phyloP scores from a whole-genome alignment of 1,140 invertebrate genomes.

The Drosophila ananassae region DNA sequence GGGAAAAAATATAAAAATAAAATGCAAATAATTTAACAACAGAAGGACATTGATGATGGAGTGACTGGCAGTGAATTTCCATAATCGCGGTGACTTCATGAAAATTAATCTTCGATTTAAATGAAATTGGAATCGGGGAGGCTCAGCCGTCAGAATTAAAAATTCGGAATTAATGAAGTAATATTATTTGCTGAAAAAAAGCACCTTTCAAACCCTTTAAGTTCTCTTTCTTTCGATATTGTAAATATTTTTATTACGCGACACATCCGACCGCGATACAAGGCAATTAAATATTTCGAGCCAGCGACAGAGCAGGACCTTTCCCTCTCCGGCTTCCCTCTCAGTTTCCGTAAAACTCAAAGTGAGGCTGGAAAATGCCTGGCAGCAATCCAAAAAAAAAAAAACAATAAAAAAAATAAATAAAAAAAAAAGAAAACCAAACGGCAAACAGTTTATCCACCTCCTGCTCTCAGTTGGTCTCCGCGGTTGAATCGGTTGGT shows the following conservation, averaged over 20 bases:
- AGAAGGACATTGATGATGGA: conserved; percentile 21
- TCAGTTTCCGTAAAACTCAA: conserved; percentile 46
- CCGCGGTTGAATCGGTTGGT: conserved; percentile 55
- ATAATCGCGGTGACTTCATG: conserved; percentile 82
- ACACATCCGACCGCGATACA: conserved; percentile 79
- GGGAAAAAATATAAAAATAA: conserved; percentile 36
- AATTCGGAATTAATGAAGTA: conserved; percentile 29
- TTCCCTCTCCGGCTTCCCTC: conserved; percentile 7
- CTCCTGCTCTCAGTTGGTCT: conserved; percentile 43
- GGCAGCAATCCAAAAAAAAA: conserved; percentile 9
- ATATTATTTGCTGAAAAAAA: neutral
- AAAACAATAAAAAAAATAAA: conserved; percentile 27
- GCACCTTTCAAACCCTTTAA: neutral
- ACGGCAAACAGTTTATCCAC: conserved; percentile 69
- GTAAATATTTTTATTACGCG: conserved; percentile 82
- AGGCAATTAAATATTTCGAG: conserved; percentile 81
- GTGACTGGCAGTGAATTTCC: conserved; percentile 64
- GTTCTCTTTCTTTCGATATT: conserved; percentile 20
- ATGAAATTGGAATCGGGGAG: conserved; percentile 64
- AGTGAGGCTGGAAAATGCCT: conserved; percentile 45
- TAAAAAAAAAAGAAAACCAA: conserved; percentile 40
- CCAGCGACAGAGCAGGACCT: conserved; percentile 45
- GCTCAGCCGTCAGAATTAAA: neutral
- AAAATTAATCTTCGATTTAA: conserved; percentile 83
- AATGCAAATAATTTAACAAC: conserved; percentile 82